Evolutionary conservation across 2,797 vertebrate species (phyloP).

Genomic region (Falco novaeseelandiae): DNA sequence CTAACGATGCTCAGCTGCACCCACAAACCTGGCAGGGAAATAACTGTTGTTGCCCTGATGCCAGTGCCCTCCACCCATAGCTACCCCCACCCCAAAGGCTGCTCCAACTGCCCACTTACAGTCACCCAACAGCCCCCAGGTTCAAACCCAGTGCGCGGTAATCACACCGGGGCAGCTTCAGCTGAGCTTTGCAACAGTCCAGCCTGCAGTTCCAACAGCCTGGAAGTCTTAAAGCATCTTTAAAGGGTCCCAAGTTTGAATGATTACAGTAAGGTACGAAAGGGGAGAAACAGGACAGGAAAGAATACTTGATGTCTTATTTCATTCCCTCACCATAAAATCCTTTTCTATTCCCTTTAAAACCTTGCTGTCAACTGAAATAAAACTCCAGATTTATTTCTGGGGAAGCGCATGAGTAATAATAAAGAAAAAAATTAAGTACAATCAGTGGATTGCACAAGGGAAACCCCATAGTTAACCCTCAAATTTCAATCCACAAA

Average conservation of each 20-base stretch:
- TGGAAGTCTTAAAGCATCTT: not conserved
- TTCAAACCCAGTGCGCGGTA: accelerated
- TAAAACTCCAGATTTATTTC: not conserved
- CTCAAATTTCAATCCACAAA: not conserved
- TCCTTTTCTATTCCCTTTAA: slow-evolving; percentile 13
- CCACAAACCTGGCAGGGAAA: not conserved
- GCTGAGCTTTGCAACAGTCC: not conserved
- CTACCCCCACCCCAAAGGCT: not conserved
- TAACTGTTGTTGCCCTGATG: accelerated
- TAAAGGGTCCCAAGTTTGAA: not conserved
- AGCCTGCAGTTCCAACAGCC: accelerated
- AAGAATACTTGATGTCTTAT: not conserved
- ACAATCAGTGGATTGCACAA: not conserved
- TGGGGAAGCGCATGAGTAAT: not conserved
- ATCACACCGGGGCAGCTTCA: accelerated
- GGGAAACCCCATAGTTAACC: not conserved
- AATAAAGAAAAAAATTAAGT: not conserved
- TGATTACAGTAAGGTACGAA: not conserved
- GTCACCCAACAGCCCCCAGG: not conserved
- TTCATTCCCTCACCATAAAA: slow-evolving; percentile 2
- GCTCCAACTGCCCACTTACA: not conserved
- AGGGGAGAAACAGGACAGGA: not conserved
- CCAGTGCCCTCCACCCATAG: not conserved
- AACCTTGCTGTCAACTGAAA: slow-evolving; percentile 4
- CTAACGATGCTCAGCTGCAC: not conserved